Base-by-base conservation (phyloP, 2,113 vertebrate genomes). In the Myiopsitta monachus region DNA sequence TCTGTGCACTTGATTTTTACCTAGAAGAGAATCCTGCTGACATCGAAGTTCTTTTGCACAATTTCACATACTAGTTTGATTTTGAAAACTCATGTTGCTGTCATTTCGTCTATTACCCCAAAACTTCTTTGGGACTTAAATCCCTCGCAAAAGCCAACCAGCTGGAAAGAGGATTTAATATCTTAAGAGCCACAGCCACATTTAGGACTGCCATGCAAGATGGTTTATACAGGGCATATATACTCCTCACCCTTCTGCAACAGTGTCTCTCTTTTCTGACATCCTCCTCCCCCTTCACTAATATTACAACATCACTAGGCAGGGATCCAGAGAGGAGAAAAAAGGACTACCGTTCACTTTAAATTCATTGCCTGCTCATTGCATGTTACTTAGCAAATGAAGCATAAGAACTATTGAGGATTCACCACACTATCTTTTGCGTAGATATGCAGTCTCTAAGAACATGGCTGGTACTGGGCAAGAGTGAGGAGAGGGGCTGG, bases 21-120 rank as follows among this genome's bases (percentile, higher is more conserved):
- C 73, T 62, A 49, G 67, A 91, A 77, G 61, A 69, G 79, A 73
- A 77, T 61, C 85, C 85, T 72, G 79, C 87, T 90, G 85, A 77
- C 82, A 83, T 91, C 88, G 67, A 94, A 83, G 91, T 66, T 85
- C 54, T 63, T 93, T 91, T 83, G 85, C 78, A 90, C 78, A 90
- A 90, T 95, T 90, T 89, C 79, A 87, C 82, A 87, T 57, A 77
- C 49, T 55, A 10, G 89, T 91, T 95, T 80, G 85, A 92, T 91
- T 94, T 24, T 46, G 54, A 91, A 93, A 94, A 79, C 75, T 94
- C 84, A 82, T 94, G 91, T 95, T 91, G 57, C 90, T 85, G 74
- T 66, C 78, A 91, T 91, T 92, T 95, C 80, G 92, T 97, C 79
- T 91, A 51, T 84, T 87, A 88, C 68, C 43, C 80, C 72, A 80